Base-by-base conservation (phyloP, 1,140 invertebrate genomes). In the Coelopa frigida region DNA sequence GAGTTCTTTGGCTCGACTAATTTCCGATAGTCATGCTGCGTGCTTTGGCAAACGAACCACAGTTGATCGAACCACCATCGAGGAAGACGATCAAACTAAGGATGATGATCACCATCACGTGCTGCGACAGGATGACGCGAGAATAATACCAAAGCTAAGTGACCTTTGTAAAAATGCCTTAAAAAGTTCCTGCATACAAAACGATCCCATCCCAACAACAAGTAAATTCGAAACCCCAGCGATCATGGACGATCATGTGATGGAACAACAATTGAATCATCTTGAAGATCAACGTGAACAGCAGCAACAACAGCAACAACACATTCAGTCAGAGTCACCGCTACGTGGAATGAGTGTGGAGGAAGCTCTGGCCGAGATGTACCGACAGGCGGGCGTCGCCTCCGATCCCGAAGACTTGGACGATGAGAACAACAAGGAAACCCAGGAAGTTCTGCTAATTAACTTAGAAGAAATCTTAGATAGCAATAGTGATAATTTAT, bases 91-190 rank as follows among this genome's bases (percentile, higher is more conserved):
- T 29, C 27, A 29, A 29, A 29, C 8, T 14, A 8, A 29, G 27
- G 8, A 29, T 10, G 8, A 29, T 29, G 27, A 10, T 29, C 14
- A 29, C 14, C 27, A 29, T 10, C 27, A 29, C 8, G 14, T 10
- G 27, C 27, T 10, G 14, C 27, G n/a, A n/a, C n/a, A n/a, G n/a
- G n/a, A n/a, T n/a, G n/a, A n/a, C n/a, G n/a, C n/a, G n/a, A n/a
- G 26, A 33, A 38, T 31, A 31, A 54, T 66, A 61, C 61, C 64
- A 55, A 67, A 68, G 60, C 52, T 67, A 68, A 68, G 64, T 68
- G 64, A 66, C 56, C 64, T 68, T 68, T 68, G 64, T 62, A 61
- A 61, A 52, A 62, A 51, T 68, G 64, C 64, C 59, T 65, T 68
- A 68, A 62, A 61, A 57, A 65, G 58, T 62, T 68, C 58, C 60